phyloP scores from a whole-genome alignment of 2,888 invertebrate genomes.

The Gari tellinella region DNA sequence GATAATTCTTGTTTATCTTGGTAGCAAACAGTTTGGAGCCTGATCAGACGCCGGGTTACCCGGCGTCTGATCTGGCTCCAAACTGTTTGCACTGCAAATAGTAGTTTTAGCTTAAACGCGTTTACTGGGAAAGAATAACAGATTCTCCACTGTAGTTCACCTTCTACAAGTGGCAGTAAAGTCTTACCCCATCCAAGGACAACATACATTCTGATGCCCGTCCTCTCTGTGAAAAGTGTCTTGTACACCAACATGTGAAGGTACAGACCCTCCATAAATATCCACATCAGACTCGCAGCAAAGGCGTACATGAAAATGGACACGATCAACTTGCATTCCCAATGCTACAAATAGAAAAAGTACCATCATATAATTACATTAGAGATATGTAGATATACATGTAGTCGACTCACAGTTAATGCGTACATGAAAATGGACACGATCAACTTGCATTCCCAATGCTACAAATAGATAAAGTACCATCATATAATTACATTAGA shows the following conservation, averaged over 20 bases:
- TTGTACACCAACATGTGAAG: conserved; percentile 89
- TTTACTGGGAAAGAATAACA: too few relatives aligned
- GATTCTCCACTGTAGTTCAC: too few relatives aligned
- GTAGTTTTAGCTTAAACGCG: too few relatives aligned
- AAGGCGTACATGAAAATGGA: conserved; percentile 88
- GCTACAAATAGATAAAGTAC: conserved; percentile 82
- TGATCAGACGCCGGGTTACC: too few relatives aligned
- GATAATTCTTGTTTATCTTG: too few relatives aligned
- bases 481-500: neutral
- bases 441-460: conserved; percentile 88
- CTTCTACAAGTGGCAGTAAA: neutral
- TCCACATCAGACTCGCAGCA: conserved; percentile 89
- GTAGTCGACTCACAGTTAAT: conserved; percentile 87
- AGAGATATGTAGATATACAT: neutral
- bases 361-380: neutral
- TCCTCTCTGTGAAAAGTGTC: conserved; percentile 88
- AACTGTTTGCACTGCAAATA: too few relatives aligned
- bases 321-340: conserved; percentile 88
- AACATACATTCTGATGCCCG: conserved; percentile 87
- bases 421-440: conserved; percentile 88
- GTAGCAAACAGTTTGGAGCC: too few relatives aligned
- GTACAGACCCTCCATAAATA: conserved; percentile 90
- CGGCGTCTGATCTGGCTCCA: too few relatives aligned
- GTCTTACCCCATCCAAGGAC: conserved; percentile 89
- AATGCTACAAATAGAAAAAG: conserved; percentile 85